Evolutionary conservation across 2,113 vertebrate species (phyloP).

Genomic region (Perca fluviatilis): DNA sequence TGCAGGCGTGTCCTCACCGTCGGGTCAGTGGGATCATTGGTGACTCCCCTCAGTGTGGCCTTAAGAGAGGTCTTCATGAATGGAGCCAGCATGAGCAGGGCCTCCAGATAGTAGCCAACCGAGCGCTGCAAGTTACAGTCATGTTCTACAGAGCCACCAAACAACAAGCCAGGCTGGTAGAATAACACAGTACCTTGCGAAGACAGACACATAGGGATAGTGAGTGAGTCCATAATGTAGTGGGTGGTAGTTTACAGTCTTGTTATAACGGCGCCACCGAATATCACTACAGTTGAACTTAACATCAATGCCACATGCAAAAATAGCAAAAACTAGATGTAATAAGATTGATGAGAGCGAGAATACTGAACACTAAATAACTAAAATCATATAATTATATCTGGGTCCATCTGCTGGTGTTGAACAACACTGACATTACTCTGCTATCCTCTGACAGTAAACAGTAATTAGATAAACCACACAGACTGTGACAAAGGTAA

Average conservation of each 20-base stretch:
- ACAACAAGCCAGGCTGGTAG: slow-evolving; percentile 94
- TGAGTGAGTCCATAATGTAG: not conserved
- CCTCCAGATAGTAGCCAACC: slow-evolving; percentile 95
- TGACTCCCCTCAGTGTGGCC: slow-evolving; percentile 92
- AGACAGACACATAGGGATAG: not conserved
- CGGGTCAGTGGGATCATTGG: slow-evolving; percentile 92
- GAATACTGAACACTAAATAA: not conserved
- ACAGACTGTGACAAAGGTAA: not conserved
- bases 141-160: slow-evolving; percentile 91
- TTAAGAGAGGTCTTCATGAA: slow-evolving; percentile 94
- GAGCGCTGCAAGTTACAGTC: slow-evolving; percentile 91
- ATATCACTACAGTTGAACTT: not conserved
- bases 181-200: slow-evolving; percentile 91
- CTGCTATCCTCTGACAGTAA: slow-evolving; percentile 1
- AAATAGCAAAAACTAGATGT: not conserved
- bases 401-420: not conserved
- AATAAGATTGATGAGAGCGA: too few species aligned
- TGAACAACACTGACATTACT: not conserved
- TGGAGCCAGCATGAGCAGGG: slow-evolving; percentile 93
- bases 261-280: not conserved
- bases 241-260: not conserved
- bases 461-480: slow-evolving; percentile 4
- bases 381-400: not conserved
- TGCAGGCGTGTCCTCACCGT: slow-evolving; percentile 85
- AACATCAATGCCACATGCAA: not conserved